Evolutionary conservation across 2,797 vertebrate genomes (phyloP), one percentile per base, ranked within the genome.

Genomic region (Channallabes apus): DNA sequence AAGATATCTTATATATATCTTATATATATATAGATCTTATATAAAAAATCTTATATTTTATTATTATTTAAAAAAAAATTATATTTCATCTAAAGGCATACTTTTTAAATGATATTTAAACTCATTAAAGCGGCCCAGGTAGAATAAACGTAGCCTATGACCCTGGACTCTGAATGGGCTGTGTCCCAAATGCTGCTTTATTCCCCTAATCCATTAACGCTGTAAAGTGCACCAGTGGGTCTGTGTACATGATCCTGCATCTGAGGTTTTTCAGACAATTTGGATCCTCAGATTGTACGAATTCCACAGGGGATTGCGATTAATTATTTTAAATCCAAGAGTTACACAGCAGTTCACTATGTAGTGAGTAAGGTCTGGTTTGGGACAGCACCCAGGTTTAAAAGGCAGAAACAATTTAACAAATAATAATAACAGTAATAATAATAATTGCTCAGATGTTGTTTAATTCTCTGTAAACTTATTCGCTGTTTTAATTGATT

Each of bases 351-450:
- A 22, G 51, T 35, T 15, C 71, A 29, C 24, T 56, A 29, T 0
- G 3, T 32, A 77, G 51, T 76, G n/a, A 29, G 29, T 76, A 76
- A 11, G 27, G 27, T 3, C 5, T 56, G 51, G 7, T 18, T 76
- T 56, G n/a, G 46, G n/a, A 58, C 51, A 77, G 54, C 27, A 32
- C 12, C 27, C 8, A 32, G 27, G n/a, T 56, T 71, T 24, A 41
- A 35, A 15, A 3, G 4, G 24, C 24, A 51, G 22, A 1, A 0
- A 1, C 14, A 2, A 15, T 46, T 22, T 0, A 0, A 2, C 27
- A 29, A 29, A 9, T 15, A 4, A 3, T 51, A 2, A 3, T 7
- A 68, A 18, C 18, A 41, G 15, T 29, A 29, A 6, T 65, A 29
- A 65, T 51, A n/a, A 27, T 27, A 73, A 54, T 2, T n/a, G 5